Evolutionary conservation across 2,888 invertebrate genomes (phyloP).

Genomic region (Uloborus plumipes): DNA sequence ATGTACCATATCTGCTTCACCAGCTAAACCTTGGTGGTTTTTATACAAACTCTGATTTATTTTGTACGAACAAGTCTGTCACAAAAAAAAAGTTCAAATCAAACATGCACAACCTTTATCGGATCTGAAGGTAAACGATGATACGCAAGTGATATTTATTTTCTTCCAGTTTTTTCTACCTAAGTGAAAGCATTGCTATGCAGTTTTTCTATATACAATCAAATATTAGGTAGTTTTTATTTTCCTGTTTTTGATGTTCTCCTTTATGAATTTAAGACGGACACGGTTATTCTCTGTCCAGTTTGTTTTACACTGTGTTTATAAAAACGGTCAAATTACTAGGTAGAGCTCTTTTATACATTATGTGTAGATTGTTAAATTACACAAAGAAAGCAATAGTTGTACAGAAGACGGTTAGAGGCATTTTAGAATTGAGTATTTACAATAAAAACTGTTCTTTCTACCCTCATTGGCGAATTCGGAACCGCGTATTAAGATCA

Average conservation of each 20-base stretch:
- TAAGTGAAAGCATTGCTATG: constrained; percentile 38
- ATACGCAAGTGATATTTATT: constrained; percentile 47
- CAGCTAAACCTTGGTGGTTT: constrained; percentile 22
- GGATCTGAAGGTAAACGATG: constrained; percentile 37
- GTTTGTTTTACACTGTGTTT: constrained; percentile 27
- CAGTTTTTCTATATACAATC: constrained; percentile 25
- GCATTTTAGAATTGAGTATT: neutral
- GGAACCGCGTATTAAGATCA: no score
- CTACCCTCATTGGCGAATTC: no score
- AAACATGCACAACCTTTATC: constrained; percentile 7
- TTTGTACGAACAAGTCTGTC: constrained; percentile 40
- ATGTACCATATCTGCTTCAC: constrained; percentile 34
- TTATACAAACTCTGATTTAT: constrained; percentile 53
- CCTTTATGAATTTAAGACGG: constrained; percentile 26
- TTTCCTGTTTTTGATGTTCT: constrained; percentile 23
- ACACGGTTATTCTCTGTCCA: neutral
- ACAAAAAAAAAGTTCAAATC: constrained; percentile 27
- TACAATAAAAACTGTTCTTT: neutral
- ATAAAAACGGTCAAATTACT: constrained; percentile 10
- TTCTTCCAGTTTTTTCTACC: constrained; percentile 53
- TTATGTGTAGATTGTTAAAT: constrained; percentile 11
- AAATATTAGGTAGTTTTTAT: constrained; percentile 35
- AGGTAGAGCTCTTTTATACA: constrained; percentile 46
- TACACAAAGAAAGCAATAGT: constrained; percentile 10
- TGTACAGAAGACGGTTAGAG: neutral